Evolutionary conservation across 1,140 invertebrate genomes (phyloP), one percentile per base, ranked within the genome.

Genomic region (Drosophila navojoa): DNA sequence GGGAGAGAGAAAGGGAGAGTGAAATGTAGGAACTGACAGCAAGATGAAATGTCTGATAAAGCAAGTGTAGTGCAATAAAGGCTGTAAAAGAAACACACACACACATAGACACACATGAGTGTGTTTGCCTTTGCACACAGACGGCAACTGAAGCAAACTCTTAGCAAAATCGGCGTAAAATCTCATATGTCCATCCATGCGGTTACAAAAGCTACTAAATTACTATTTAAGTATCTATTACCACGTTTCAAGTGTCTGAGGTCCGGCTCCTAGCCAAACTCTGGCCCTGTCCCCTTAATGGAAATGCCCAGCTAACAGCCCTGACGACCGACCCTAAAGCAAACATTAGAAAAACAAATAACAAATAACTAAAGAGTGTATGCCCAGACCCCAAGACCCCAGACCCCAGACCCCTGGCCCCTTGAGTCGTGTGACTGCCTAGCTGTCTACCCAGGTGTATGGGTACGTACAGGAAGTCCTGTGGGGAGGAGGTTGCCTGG

Each of bases 141-240:
- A 55, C 10, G 29, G 49, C 25, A 44, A 49, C 16, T 19, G 15
- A 58, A 29, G 38, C 45, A 66, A 62, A 70, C 64, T 70, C 66
- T 66, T 66, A 71, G 69, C 62, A 80, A 85, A 86, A 85, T 85
- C 81, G 75, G 81, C 81, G 77, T 85, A 78, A 81, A 85, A 86
- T 86, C 81, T 86, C 81, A 86, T 86, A 86, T 86, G 81, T 86
- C 75, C 81, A 86, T 76, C 77, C 81, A 86, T 81, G 81, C 81
- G 77, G 81, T 85, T 76, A 76, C 70, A 86, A 86, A 80, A 81
- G 81, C 81, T 85, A 86, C 81, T 85, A 86, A 85, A 85, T 85
- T 78, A 85, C 81, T 80, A 80, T 85, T 81, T 85, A 85, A 78
- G 81, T 86, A 86, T 86, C 81, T 86, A 86, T 86, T 86, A 86